Base-by-base conservation (phyloP, 2,888 invertebrate species). In the Spisula subtruncata region DNA sequence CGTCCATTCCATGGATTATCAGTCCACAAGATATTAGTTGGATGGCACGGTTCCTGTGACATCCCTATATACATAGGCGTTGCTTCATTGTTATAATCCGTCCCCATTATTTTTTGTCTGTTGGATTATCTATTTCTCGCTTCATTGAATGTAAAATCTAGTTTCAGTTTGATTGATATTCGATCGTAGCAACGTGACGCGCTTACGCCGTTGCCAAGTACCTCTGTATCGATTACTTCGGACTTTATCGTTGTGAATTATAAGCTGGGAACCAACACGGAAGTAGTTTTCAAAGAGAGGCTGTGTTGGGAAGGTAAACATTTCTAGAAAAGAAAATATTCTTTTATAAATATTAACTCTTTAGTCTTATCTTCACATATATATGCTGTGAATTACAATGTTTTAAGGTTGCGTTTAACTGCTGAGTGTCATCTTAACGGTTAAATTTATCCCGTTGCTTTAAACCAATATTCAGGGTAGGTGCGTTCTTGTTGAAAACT, bases 1-100 rank as follows among this genome's bases (percentile, higher is more conserved):
- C 94, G 83, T 29, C 94, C 94, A 71, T 86, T 92, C 94, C 94
- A 94, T 48, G 93, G 93, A 82, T 93, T 92, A 83, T 93, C 87
- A 20, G 92, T 90, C 86, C 93, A 93, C 48, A 94, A 89, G 29
- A 94, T 91, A 82, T 93, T 93, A 35, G 90, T 83, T 60, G 90
- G 91, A 41, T 91, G 91, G 81, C 91, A 91, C 18, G 86, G 82
- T 80, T 90, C 91, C 83, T 41, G n/a, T 16, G 91, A 85, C 82
- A 83, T 85, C 79, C 85, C 89, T 48, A 81, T 85, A 87, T 79
- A 89, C 25, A 79, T 46, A 25, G 83, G 29, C 16, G 46, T 83
- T 83, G 46, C 71, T 66, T 71, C 81, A 81, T 86, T 86, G 41
- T 86, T 86, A 86, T 83, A 83, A 51, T 86, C 83, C 79, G 86